Evolutionary conservation across 2,797 vertebrate species (phyloP).

Genomic region (Enteromius mattozi): DNA sequence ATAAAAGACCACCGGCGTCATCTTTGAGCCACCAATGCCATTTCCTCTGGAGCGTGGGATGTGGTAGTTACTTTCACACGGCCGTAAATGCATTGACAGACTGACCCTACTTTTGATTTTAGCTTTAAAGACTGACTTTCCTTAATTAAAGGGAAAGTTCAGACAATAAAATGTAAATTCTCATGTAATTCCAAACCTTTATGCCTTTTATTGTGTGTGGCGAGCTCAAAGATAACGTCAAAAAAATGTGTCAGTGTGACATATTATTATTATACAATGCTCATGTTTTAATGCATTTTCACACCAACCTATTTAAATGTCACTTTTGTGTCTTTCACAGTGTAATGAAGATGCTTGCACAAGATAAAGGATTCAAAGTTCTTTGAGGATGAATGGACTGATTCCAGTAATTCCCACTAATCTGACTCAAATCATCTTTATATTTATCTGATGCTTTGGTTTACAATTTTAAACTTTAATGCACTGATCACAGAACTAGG

Average conservation of each 20-base stretch:
- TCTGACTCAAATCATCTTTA: not conserved
- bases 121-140: not conserved
- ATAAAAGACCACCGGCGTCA: slow-evolving; percentile 9
- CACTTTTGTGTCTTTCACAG: slow-evolving; percentile 64
- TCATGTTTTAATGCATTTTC: not conserved
- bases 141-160: not conserved
- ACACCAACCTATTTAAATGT: not conserved
- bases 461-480: not conserved
- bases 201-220: no score
- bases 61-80: not conserved
- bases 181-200: not conserved
- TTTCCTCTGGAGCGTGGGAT: slow-evolving; percentile 37
- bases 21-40: not conserved
- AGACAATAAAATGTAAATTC: not conserved
- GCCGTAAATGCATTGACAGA: not conserved
- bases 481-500: not conserved
- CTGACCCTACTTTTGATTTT: not conserved
- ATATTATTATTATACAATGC: not conserved
- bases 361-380: slow-evolving; percentile 58
- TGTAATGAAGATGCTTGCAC: slow-evolving; percentile 78
- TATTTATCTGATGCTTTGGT: not conserved
- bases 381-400: not conserved
- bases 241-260: not conserved
- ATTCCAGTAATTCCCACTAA: not conserved
- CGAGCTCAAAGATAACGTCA: not conserved